Evolutionary conservation across 2,113 vertebrate genomes (phyloP), one percentile per base, ranked within the genome.

Genomic region (Parotia lawesii): DNA sequence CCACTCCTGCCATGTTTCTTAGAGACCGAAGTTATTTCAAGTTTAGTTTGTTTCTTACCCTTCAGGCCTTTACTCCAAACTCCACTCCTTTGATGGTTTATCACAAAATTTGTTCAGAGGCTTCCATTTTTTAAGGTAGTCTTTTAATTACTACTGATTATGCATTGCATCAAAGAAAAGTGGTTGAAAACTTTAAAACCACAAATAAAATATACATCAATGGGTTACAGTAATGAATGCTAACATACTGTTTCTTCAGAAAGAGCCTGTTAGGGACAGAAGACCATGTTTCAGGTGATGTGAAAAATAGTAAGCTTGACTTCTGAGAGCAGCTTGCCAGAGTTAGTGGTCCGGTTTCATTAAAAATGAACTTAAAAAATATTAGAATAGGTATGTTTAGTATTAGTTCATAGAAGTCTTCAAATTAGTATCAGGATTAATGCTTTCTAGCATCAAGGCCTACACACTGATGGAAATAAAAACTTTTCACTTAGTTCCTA

Each of bases 171-270:
- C 85, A 96, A 95, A 97, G 91, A 87, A 65, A 71, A 28, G 85
- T 40, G 44, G 89, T 96, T 94, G 96, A 96, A 92, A 96, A 97
- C 79, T 87, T 97, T 91, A 97, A 97, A 97, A 91, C 73, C 71
- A 92, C 92, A 96, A 96, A 92, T 97, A 91, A 97, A 97, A 97
- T 97, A 93, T 93, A 96, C 77, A 91, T 97, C 95, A 97, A 23
- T 97, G 84, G 65, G 65, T 96, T 89, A 60, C 57, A 91, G 91
- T 69, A 96, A 95, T 96, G 76, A 95, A 92, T 95, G 85, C 76
- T 95, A 95, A 94, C 67, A 28, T 9, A 33, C 51, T 69, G 38
- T 86, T 97, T 96, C 91, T 96, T 89, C 92, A 94, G 92, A 88
- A 94, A 78, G 84, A 91, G 61, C 62, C 33, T 85, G 85, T 73